Conservation (phyloP, 2,888 invertebrate species). For the Laspeyria flexula region DNA sequence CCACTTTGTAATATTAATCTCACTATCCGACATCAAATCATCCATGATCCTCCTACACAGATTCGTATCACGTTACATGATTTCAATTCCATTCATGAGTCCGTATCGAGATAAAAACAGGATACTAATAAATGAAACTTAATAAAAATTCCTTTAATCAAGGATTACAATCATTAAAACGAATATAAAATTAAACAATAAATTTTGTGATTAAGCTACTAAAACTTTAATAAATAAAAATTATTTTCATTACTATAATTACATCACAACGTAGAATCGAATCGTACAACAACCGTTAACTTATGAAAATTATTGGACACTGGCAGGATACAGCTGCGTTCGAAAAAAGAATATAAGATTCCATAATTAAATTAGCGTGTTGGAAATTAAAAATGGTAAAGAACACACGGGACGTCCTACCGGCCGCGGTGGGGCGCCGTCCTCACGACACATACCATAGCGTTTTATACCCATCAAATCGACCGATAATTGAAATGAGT, state of each 20-base stretch:
- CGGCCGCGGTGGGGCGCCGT: constrained; percentile 79
- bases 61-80: constrained; percentile 45
- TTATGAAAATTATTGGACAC: constrained; percentile 66
- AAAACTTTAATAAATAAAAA: constrained; percentile 39
- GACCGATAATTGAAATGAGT: constrained; percentile 86
- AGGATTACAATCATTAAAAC: constrained; percentile 36
- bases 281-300: constrained; percentile 63
- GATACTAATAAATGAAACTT: constrained; percentile 41
- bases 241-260: constrained; percentile 42
- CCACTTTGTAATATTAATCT: constrained; percentile 71
- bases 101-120: constrained; percentile 36
- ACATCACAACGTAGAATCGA: constrained; percentile 42
- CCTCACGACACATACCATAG: constrained; percentile 77
- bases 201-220: constrained; percentile 44
- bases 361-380: constrained; percentile 84
- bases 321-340: constrained; percentile 77
- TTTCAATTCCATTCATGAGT: constrained; percentile 49
- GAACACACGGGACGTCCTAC: constrained; percentile 69
- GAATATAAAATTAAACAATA: constrained; percentile 41
- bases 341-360: constrained; percentile 61
- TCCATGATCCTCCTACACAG: constrained; percentile 63
- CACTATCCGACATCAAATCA: constrained; percentile 59
- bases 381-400: constrained; percentile 72
- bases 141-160: constrained; percentile 45
- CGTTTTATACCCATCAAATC: constrained; percentile 83